These are phyloP conservation scores for Callocephalon fimbriatum DNA, from an alignment of 2,113 vertebrate species.

Conservation along the genomic window DNA sequence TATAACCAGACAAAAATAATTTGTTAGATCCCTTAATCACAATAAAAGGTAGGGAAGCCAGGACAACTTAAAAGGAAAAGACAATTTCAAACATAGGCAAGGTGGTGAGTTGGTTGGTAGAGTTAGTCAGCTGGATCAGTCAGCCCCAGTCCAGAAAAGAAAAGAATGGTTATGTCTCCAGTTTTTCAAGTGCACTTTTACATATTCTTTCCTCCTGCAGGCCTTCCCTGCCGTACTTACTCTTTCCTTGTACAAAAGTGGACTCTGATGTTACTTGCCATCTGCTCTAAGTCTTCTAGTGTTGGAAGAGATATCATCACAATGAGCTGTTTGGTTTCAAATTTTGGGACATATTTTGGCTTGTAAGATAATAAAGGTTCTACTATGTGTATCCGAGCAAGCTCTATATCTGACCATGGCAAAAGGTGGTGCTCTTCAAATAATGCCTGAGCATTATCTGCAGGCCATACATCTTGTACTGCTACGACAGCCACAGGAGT, in stretches of 20 bases:
- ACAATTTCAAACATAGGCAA: not conserved
- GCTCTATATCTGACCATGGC: rapidly evolving
- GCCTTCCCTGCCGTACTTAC: rapidly evolving
- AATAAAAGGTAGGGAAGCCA: not conserved
- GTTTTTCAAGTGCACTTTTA: not conserved
- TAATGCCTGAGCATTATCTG: not conserved
- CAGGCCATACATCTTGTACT: not conserved
- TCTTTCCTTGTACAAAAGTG: not conserved
- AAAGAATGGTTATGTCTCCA: not conserved
- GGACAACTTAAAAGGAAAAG: not conserved
- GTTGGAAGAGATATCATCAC: not conserved
- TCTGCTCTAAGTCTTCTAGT: not conserved
- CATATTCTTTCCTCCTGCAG: not conserved
- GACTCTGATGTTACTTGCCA: not conserved
- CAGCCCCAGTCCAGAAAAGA: not conserved
- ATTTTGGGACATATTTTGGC: not conserved
- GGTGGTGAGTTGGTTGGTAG: rapidly evolving
- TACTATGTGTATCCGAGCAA: not conserved
- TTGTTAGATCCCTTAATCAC: not conserved
- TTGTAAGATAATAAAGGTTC: not conserved
- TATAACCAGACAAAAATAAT: not conserved
- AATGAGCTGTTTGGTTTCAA: not conserved
- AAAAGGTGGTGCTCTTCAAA: not conserved
- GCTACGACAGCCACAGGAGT: not conserved
- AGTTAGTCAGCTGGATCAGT: not conserved